Evolutionary conservation across 92 coral and sea anemone genomes (phyloP), one percentile per base, ranked within the genome.

Genomic region (Pocillopora meandrina): DNA sequence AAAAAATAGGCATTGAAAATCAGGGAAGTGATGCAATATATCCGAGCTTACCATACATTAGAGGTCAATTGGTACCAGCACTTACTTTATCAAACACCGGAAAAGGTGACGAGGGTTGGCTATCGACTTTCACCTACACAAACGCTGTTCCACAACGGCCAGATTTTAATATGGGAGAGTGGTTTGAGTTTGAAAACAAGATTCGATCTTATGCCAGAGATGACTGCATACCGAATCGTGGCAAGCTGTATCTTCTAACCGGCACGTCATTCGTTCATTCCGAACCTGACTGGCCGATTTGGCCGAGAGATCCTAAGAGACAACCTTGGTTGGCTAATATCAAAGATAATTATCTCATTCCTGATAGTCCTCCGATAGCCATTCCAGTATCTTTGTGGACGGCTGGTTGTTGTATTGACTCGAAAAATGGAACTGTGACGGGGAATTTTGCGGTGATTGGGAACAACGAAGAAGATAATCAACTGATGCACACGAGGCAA

Each of bases 351-450:
- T 42, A 42, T 42, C 52, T 2, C 12, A 11, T 7, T 56, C 15
- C 7, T 12, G 2, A 56, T 57, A 3, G 10, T 5, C n/a, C 21
- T n/a, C 47, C 18, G 9, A 75, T 75, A 56, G 33, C 21, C 10
- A 64, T 77, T 18, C 82, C 82, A 2, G 64, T 61, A 13, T 77
- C 71, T 17, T 14, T 77, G 71, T 77, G 82, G 82, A 77, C 82
- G 17, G 82, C 82, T 61, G 82, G 82, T 6, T 77, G 72, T 64
- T 77, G 82, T 63, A 71, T 35, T 0, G 13, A 42, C 52, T 42
- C 12, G 5, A 31, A 0, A 34, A 36, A 61, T 18, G 71, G 59
- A 35, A 7, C 4, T 7, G 12, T 59, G n/a, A 59, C 35, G 14
- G 33, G 3, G 17, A 77, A 17, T 47, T 77, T 77, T 62, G 82